Conservation (phyloP, 2,888 invertebrate species). For the Myopa testacea region DNA sequence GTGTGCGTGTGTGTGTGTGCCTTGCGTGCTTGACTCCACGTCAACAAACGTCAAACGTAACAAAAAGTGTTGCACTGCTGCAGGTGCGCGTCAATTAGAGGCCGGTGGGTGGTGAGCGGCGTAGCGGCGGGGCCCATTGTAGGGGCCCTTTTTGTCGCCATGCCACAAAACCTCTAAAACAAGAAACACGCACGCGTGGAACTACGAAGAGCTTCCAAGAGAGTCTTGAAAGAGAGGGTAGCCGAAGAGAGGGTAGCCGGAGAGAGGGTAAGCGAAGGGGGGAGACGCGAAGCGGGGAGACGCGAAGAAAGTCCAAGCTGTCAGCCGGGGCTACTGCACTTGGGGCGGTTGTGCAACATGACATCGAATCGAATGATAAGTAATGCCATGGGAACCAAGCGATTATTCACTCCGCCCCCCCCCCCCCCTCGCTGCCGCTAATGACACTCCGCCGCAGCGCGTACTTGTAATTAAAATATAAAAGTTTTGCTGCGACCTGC, state of each 20-base stretch:
- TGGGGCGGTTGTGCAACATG: constrained; percentile 26
- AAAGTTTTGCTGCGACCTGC: constrained; percentile 24
- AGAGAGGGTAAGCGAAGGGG: constrained; percentile 12
- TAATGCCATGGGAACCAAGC: constrained; percentile 36
- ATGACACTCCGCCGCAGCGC: background rate
- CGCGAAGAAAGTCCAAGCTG: constrained; percentile 9
- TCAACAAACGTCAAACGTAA: constrained; percentile 43
- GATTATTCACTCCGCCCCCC: background rate
- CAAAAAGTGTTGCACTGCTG: constrained; percentile 43
- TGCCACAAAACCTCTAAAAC: background rate
- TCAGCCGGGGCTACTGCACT: background rate
- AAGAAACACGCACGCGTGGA: constrained; percentile 19
- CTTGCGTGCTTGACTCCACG: constrained; percentile 34
- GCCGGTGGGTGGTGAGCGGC: background rate
- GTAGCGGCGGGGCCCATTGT: background rate
- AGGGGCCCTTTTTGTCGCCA: constrained; percentile 12
- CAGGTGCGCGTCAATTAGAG: constrained; percentile 31
- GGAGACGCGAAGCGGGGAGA: background rate
- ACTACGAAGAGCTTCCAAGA: background rate
- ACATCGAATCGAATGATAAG: constrained; percentile 35
- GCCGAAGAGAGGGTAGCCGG: background rate
- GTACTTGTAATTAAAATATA: constrained; percentile 16
- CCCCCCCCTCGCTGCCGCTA: background rate
- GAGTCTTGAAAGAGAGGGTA: background rate
- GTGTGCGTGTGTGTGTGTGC: constrained; percentile 3